Percentiles rank a stretch among this genome's conserved stretches.
Conservation (phyloP, 2,113 vertebrate genomes). For the Dolichotis patagonum region DNA sequence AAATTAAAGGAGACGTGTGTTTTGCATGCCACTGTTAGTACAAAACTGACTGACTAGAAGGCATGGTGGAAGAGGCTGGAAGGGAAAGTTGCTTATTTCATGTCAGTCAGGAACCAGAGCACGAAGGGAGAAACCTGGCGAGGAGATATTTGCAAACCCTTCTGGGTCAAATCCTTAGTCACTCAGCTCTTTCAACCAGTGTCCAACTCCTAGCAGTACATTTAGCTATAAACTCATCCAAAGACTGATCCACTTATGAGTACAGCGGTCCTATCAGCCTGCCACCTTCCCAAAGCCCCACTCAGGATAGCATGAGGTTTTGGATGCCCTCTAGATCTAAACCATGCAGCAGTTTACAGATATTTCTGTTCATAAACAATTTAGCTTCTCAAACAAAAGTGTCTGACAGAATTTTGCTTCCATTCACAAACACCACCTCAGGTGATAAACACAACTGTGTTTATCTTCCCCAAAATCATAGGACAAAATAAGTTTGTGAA, state of each 20-base stretch:
- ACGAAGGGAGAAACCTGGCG: background rate
- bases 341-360: background rate
- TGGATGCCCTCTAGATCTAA: background rate
- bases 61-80: background rate
- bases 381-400: background rate
- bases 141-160: background rate
- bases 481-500: background rate
- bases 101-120: background rate
- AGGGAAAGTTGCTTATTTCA: background rate
- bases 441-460: background rate
- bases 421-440: background rate
- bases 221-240: too few relatives aligned
- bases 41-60: background rate
- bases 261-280: background rate
- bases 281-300: background rate
- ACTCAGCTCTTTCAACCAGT: background rate
- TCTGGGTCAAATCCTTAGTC: background rate
- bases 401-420: background rate
- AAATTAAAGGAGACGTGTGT: background rate
- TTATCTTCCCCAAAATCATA: background rate
- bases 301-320: background rate
- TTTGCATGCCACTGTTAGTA: background rate
- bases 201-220: background rate
- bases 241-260: background rate
- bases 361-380: background rate